phyloP scores from a whole-genome alignment of 2,888 invertebrate genomes.

The Dicranocentrus wangi region DNA sequence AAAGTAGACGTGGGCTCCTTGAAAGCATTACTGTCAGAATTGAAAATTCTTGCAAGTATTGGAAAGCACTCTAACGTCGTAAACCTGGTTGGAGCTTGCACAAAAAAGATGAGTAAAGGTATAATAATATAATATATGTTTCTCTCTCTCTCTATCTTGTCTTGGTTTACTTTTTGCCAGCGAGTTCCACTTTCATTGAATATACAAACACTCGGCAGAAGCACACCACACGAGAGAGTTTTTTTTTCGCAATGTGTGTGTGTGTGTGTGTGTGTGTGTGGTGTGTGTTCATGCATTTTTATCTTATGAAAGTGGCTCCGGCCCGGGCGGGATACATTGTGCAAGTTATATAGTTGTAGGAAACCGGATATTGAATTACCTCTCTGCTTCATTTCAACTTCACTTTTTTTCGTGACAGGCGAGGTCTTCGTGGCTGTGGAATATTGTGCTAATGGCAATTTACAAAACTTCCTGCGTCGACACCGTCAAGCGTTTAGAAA shows the following conservation, averaged over 20 bases:
- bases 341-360: no score
- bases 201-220: no score
- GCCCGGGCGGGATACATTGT: no score
- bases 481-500: conserved; percentile 61
- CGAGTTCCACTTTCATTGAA: no score
- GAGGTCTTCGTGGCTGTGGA: conserved; percentile 66
- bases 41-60: conserved; percentile 66
- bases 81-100: conserved; percentile 66
- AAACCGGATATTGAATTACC: conserved; percentile 57
- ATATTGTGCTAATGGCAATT: conserved; percentile 64
- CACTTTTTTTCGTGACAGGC: conserved; percentile 34
- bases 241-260: no score
- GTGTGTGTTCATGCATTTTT: neutral
- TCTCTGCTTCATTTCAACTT: conserved; percentile 8
- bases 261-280: no score
- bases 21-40: conserved; percentile 63
- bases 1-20: conserved; percentile 63
- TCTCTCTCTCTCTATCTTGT: neutral
- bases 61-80: conserved; percentile 64
- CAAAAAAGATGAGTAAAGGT: conserved; percentile 66
- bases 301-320: no score
- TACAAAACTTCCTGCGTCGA: conserved; percentile 63
- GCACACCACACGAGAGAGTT: no score
- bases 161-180: no score
- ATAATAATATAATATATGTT: no score